Evolutionary conservation across 1,140 invertebrate genomes (phyloP), one percentile per base, ranked within the genome.

Genomic region (Drosophila sucinea): DNA sequence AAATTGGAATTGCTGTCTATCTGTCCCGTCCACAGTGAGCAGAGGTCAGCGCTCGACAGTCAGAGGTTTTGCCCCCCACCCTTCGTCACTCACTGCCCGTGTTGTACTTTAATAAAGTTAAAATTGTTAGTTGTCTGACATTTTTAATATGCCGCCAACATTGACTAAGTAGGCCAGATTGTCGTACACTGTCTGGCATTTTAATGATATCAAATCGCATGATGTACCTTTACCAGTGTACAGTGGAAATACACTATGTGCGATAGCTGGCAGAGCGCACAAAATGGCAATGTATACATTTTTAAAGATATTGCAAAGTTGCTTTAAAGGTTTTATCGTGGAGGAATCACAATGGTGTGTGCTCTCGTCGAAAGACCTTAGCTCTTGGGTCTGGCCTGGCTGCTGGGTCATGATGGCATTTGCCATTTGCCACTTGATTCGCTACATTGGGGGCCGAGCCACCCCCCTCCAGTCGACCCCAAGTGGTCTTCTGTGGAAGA

Each of bases 341-440:
- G 10, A 30, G 10, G 30, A 56, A 56, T n/a, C 54, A 58, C 56
- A 1, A 10, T 58, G 32, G 1, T 4, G 4, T 10, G 44, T 10
- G 44, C 23, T 8, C 17, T 25, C 1, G 44, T 47, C 2, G 5
- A 27, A 51, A 58, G 23, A 58, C 32, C 38, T 58, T 10, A 17
- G 40, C n/a, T 41, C 11, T 41, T 17, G 17, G 17, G 17, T 17
- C 17, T 41, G n/a, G n/a, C 40, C 40, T 4, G 58, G 23, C 61
- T 35, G 29, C 62, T 79, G 41, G 66, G 74, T 81, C 65, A 68
- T 61, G 60, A 71, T 78, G 58, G 60, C 67, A 81, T 69, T 75
- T 85, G 82, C 74, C 81, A 81, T 69, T 74, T 85, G 82, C 74
- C 82, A 81, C 70, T 78, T 77, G 79, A 86, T 66, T 81, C 70